phyloP scores from a whole-genome alignment of 1,140 invertebrate species.

The Ganaspis sp. region DNA sequence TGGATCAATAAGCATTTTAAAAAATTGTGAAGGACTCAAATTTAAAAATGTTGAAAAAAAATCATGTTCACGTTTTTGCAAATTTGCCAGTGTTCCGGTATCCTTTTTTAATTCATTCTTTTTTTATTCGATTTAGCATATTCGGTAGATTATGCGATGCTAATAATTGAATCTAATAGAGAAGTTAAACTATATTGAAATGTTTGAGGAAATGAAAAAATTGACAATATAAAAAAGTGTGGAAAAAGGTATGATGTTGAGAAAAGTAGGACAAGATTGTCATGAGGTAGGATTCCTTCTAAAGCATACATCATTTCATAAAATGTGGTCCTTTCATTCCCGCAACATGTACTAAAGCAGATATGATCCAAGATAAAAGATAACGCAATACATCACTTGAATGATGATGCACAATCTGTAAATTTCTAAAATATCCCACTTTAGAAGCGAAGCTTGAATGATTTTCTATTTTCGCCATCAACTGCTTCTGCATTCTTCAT shows the following conservation, averaged over 20 bases:
- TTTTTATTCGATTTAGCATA: too few relatives aligned
- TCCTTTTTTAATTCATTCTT: too few relatives aligned
- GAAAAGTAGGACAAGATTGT: not conserved
- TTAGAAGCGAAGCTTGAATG: constrained; percentile 12
- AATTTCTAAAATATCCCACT: constrained; percentile 21
- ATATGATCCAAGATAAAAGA: constrained; percentile 14
- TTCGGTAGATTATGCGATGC: too few relatives aligned
- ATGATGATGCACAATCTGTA: constrained; percentile 8
- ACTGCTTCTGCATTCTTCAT: constrained; percentile 18
- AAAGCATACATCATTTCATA: not conserved
- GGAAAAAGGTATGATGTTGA: too few relatives aligned
- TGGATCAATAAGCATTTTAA: too few relatives aligned
- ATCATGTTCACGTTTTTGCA: too few relatives aligned
- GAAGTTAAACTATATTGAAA: too few relatives aligned
- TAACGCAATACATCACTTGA: constrained; percentile 17
- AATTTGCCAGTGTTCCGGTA: too few relatives aligned
- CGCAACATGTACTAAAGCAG: not conserved
- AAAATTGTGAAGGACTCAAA: too few relatives aligned
- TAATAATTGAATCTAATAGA: too few relatives aligned
- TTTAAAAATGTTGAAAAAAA: too few relatives aligned
- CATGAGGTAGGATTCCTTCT: not conserved
- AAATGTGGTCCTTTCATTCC: not conserved
- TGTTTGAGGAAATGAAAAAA: not conserved
- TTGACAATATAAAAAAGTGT: too few relatives aligned
- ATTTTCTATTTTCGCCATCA: constrained; percentile 27